These are phyloP conservation scores for Leptopilina clavipes DNA, from an alignment of 1,140 invertebrate species.

Conservation along the genomic window DNA sequence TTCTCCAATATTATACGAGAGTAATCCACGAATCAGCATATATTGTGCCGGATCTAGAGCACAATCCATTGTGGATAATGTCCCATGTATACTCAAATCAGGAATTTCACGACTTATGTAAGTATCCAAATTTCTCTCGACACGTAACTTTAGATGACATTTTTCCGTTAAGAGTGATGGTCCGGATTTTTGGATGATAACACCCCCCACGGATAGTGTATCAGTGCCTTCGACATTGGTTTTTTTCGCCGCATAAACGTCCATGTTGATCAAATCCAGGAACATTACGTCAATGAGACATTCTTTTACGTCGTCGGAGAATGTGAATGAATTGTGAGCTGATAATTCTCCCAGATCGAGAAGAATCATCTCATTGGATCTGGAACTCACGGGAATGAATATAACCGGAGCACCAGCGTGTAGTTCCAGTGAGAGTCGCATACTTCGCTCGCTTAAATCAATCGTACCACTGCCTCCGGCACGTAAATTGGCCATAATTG, in stretches of 20 bases:
- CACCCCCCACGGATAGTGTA: conserved; percentile 73
- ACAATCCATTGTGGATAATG: conserved; percentile 88
- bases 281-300: conserved; percentile 86
- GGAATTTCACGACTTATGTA: conserved; percentile 82
- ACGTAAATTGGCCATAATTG: conserved; percentile 79
- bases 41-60: conserved; percentile 91
- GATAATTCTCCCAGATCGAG: conserved; percentile 88
- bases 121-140: conserved; percentile 90
- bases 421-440: conserved; percentile 81
- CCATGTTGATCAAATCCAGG: conserved; percentile 87
- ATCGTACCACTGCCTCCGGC: conserved; percentile 67
- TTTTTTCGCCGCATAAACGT: conserved; percentile 83
- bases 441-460: conserved; percentile 64
- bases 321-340: conserved; percentile 84
- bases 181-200: conserved; percentile 76
- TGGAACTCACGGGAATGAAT: conserved; percentile 89
- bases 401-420: conserved; percentile 89
- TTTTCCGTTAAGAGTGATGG: conserved; percentile 85
- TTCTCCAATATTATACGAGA: conserved; percentile 95
- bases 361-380: conserved; percentile 85
- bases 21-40: conserved; percentile 88
- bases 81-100: conserved; percentile 90
- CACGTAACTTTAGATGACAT: conserved; percentile 85
- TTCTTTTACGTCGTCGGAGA: conserved; percentile 75
- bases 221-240: conserved; percentile 55